Percentiles rank a stretch among this genome's conserved stretches.
Evolutionary conservation across 2,113 vertebrate species (phyloP).

Genomic region (Carlito syrichta): DNA sequence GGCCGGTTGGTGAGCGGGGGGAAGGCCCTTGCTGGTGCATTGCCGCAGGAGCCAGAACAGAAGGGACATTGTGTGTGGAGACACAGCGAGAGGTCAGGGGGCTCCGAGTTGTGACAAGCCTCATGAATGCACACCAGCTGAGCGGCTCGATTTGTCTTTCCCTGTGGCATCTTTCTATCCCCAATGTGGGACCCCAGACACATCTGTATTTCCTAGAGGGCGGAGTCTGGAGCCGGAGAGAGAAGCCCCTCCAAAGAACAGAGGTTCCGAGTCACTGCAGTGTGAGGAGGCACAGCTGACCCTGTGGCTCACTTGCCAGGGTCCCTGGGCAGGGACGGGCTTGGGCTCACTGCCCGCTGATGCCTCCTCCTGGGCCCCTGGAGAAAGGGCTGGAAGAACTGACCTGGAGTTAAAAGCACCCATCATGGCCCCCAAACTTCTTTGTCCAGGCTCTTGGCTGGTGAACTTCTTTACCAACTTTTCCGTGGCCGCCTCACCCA

Average conservation of each 20-base stretch:
- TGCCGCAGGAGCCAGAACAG: neutral
- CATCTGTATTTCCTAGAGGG: neutral
- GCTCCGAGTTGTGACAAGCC: neutral
- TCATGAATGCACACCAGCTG: fast-evolving
- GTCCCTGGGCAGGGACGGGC: neutral
- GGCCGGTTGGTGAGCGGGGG: neutral
- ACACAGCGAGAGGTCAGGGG: neutral
- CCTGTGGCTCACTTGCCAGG: too few relatives aligned
- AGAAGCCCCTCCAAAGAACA: neutral
- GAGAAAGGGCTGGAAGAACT: neutral
- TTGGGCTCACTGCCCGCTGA: too few relatives aligned
- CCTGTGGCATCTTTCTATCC: neutral
- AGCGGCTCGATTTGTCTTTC: neutral
- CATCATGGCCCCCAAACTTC: neutral
- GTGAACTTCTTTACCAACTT: neutral
- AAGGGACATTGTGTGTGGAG: neutral
- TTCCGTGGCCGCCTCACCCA: neutral
- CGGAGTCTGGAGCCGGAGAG: fast-evolving
- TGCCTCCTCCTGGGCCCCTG: neutral
- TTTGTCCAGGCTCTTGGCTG: neutral
- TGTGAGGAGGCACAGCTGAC: neutral
- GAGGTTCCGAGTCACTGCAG: neutral
- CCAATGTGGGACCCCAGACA: neutral
- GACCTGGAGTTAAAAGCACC: neutral
- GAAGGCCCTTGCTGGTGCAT: neutral